phyloP scores from a whole-genome alignment of 1,140 invertebrate species.

The Amphibalanus amphitrite region DNA sequence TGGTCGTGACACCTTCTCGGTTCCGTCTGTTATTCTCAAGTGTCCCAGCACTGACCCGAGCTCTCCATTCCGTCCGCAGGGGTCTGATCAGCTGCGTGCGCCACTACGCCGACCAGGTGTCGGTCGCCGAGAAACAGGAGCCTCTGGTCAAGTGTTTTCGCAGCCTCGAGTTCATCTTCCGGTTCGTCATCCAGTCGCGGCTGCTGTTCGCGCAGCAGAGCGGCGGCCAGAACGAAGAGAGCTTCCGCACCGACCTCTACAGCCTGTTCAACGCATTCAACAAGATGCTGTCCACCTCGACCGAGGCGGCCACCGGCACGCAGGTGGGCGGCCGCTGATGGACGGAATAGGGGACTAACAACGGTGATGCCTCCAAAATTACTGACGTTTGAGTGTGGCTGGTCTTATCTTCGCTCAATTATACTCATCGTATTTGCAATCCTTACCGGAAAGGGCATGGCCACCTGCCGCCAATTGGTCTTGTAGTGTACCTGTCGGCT shows the following conservation, averaged over 20 bases:
- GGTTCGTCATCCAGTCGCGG: constrained; percentile 83
- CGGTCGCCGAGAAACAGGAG: constrained; percentile 54
- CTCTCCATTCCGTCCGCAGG: constrained; percentile 25
- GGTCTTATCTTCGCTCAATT: too few species aligned
- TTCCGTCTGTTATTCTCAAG: background rate
- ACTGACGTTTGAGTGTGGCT: too few species aligned
- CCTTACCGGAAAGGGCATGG: too few species aligned
- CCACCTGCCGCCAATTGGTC: too few species aligned
- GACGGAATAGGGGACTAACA: too few species aligned
- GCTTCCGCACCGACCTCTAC: constrained; percentile 34
- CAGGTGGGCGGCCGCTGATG: constrained; percentile 38
- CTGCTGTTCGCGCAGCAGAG: constrained; percentile 71
- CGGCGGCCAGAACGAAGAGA: constrained; percentile 70
- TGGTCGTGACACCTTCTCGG: constrained; percentile 16
- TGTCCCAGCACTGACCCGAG: background rate
- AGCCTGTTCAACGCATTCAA: constrained; percentile 21
- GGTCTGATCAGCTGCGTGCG: constrained; percentile 72
- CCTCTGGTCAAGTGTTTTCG: constrained; percentile 76
- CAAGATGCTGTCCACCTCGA: constrained; percentile 37
- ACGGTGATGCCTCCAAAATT: too few species aligned
- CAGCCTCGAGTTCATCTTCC: constrained; percentile 85
- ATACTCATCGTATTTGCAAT: too few species aligned
- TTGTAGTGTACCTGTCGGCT: too few species aligned
- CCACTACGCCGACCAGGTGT: constrained; percentile 74
- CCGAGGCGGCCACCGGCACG: constrained; percentile 52